phyloP scores from a whole-genome alignment of 2,113 vertebrate species.

The Stomatorhinus ivindoensis region DNA sequence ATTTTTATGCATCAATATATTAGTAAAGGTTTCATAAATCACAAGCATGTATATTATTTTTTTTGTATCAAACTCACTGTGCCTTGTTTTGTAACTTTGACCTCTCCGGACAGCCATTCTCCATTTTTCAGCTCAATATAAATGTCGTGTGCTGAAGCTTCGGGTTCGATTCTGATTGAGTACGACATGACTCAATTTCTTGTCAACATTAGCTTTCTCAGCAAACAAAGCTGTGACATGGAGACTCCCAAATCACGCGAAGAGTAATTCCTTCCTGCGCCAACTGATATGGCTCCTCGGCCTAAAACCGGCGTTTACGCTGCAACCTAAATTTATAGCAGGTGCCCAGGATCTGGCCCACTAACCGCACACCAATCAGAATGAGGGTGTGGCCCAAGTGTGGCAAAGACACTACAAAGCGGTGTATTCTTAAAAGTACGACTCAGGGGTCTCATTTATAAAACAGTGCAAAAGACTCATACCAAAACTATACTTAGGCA shows the following conservation, averaged over 20 bases:
- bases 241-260: neutral
- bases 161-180: neutral
- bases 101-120: neutral
- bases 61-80: neutral
- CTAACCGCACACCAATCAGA: neutral
- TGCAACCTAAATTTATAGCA: neutral
- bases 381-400: neutral
- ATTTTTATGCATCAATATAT: neutral
- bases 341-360: neutral
- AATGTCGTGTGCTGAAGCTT: neutral
- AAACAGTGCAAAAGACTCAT: no score
- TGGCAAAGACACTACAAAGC: neutral
- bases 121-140: neutral
- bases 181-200: neutral
- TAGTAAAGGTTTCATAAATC: neutral
- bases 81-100: neutral
- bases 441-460: no score
- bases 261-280: neutral
- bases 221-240: neutral
- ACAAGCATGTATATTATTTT: neutral
- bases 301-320: neutral
- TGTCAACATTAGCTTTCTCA: neutral
- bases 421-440: neutral
- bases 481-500: no score
- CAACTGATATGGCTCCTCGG: no score